A percentile compares a stretch with the other conserved stretches of the same genome.
Evolutionary conservation across 2,888 invertebrate species (phyloP).

Genomic region (Anodontia alba): DNA sequence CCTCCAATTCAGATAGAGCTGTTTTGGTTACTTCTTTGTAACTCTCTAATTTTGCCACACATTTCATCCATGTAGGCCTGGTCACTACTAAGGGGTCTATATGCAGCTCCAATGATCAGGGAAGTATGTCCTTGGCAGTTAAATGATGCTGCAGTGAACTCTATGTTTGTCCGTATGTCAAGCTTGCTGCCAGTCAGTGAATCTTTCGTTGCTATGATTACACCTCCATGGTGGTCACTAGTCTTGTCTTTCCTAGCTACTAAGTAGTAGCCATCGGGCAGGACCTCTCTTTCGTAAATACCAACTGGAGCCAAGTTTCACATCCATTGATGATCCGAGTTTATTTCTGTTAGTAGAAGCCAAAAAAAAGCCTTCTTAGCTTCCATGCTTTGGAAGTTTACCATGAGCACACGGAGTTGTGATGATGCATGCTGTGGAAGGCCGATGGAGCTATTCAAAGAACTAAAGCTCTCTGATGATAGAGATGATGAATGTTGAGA

Average conservation of each 20-base stretch:
- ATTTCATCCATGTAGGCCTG: constrained; percentile 28
- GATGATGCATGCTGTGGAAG: constrained; percentile 25
- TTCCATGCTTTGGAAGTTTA: constrained; percentile 21
- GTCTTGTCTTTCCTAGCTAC: constrained; percentile 19
- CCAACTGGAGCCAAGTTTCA: constrained; percentile 36
- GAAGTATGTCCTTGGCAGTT: constrained; percentile 19
- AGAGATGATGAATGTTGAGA: background rate
- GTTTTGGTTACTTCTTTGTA: background rate
- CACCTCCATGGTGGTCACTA: constrained; percentile 28
- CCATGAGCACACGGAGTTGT: constrained; percentile 5
- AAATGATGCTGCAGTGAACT: constrained; percentile 28
- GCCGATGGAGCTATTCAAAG: constrained; percentile 19
- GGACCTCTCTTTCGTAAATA: constrained; percentile 28
- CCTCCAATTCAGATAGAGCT: constrained; percentile 8
- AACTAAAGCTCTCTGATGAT: background rate
- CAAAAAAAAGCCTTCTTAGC: background rate
- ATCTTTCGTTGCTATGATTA: constrained; percentile 22
- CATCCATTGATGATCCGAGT: constrained; percentile 18
- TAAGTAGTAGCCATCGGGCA: constrained; percentile 22
- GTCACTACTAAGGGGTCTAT: constrained; percentile 14
- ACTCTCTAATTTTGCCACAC: background rate
- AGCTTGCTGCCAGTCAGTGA: constrained; percentile 10
- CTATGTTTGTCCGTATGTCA: constrained; percentile 17
- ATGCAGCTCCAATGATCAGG: constrained; percentile 11
- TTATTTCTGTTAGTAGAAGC: background rate